Evolutionary conservation across 1,140 invertebrate species (phyloP).

Genomic region (Macrocentrus cingulum): DNA sequence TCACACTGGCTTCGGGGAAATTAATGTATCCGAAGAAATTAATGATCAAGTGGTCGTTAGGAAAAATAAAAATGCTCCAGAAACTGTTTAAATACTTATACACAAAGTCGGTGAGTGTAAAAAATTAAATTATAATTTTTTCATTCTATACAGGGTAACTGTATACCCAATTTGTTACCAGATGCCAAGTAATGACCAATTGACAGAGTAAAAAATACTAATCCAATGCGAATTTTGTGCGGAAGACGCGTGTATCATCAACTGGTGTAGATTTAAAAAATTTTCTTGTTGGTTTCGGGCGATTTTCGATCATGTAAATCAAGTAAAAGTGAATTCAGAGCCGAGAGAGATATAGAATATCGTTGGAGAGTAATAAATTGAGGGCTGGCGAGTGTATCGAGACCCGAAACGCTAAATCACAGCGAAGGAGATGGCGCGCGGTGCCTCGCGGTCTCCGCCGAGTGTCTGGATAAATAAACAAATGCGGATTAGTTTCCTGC

Average conservation of each 20-base stretch:
- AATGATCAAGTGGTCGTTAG: constrained; percentile 40
- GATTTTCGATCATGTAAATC: too few species aligned
- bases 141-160: too few species aligned
- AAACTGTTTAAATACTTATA: not conserved
- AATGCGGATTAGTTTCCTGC: constrained; percentile 56
- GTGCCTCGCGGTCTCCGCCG: constrained; percentile 40
- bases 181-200: too few species aligned
- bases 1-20: constrained; percentile 37
- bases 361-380: constrained; percentile 36
- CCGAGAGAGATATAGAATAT: too few species aligned
- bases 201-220: too few species aligned
- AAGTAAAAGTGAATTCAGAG: too few species aligned
- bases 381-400: constrained; percentile 51
- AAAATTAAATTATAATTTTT: too few species aligned
- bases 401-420: constrained; percentile 57
- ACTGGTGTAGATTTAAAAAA: too few species aligned
- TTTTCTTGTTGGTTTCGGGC: too few species aligned
- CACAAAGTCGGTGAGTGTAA: constrained; percentile 17
- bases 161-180: too few species aligned
- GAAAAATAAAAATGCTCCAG: not conserved
- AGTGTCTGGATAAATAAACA: constrained; percentile 57
- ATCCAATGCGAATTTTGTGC: too few species aligned
- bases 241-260: too few species aligned
- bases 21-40: constrained; percentile 55
- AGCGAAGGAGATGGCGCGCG: constrained; percentile 30